Evolutionary conservation across 2,888 invertebrate genomes (phyloP).

Genomic region (Cephus runcator): DNA sequence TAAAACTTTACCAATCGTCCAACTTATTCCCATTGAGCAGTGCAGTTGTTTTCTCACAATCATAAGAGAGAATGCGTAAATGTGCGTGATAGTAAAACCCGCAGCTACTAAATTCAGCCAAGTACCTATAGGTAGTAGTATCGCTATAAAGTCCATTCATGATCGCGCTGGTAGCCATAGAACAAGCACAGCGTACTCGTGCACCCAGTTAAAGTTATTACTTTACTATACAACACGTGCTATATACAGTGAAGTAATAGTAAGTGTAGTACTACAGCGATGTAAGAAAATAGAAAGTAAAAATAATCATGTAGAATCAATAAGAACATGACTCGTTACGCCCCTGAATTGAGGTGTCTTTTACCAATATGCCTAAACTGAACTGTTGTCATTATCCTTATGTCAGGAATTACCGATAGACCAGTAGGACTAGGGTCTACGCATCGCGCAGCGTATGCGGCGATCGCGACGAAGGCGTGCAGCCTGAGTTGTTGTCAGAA

Average conservation of each 20-base stretch:
- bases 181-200: slow-evolving; percentile 29
- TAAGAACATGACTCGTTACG: neutral
- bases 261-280: neutral
- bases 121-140: slow-evolving; percentile 47
- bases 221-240: neutral
- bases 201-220: neutral
- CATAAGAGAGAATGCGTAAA: neutral
- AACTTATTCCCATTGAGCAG: neutral
- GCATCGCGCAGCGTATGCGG: slow-evolving; percentile 8
- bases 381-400: neutral
- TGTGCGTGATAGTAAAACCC: slow-evolving; percentile 40
- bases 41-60: neutral
- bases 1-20: neutral
- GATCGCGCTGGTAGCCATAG: slow-evolving; percentile 43
- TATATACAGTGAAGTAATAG: neutral
- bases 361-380: neutral
- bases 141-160: slow-evolving; percentile 55
- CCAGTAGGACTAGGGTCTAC: slow-evolving; percentile 15
- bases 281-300: neutral
- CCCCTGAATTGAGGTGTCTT: neutral
- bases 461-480: slow-evolving; percentile 28
- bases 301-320: neutral
- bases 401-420: neutral
- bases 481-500: slow-evolving; percentile 59
- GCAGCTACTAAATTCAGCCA: slow-evolving; percentile 50